These are phyloP conservation scores for Saturnia pavonia DNA, from an alignment of 2,888 invertebrate species.

Conservation along the genomic window DNA sequence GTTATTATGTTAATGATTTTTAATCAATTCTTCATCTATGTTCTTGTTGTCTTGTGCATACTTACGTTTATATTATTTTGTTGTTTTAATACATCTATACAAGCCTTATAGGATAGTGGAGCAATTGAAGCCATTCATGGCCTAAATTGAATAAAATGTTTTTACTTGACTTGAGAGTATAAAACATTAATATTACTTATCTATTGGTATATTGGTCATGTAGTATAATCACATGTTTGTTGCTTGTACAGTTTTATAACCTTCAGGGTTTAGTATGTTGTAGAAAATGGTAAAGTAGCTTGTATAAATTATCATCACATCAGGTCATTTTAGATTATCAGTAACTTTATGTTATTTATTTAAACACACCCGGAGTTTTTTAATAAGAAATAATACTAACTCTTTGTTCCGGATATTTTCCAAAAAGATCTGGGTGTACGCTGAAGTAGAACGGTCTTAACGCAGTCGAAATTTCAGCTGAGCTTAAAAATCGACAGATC, in stretches of 20 bases:
- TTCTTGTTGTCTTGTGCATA: too few relatives aligned
- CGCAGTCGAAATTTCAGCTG: constrained; percentile 94
- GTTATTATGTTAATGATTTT: too few relatives aligned
- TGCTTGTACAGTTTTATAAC: background rate
- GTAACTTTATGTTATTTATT: background rate
- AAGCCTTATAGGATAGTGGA: too few relatives aligned
- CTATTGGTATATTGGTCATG: background rate
- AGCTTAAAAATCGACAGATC: constrained; percentile 81
- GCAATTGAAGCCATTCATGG: too few relatives aligned
- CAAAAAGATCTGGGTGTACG: constrained; percentile 97
- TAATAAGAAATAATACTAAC: constrained; percentile 69
- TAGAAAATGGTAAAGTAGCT: background rate
- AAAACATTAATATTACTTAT: too few relatives aligned
- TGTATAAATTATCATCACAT: background rate
- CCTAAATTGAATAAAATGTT: too few relatives aligned
- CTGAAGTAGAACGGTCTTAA: constrained; percentile 96
- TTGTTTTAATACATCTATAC: too few relatives aligned
- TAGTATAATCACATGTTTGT: background rate
- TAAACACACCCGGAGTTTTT: background rate
- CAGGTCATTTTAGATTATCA: background rate
- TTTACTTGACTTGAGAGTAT: too few relatives aligned
- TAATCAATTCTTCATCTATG: too few relatives aligned
- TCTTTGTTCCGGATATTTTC: constrained; percentile 93
- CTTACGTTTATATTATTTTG: too few relatives aligned
- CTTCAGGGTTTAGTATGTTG: background rate